A percentile compares a stretch with the other conserved stretches of the same genome.
phyloP scores from a whole-genome alignment of 2,888 invertebrate genomes.

The Epicampocera succincta region DNA sequence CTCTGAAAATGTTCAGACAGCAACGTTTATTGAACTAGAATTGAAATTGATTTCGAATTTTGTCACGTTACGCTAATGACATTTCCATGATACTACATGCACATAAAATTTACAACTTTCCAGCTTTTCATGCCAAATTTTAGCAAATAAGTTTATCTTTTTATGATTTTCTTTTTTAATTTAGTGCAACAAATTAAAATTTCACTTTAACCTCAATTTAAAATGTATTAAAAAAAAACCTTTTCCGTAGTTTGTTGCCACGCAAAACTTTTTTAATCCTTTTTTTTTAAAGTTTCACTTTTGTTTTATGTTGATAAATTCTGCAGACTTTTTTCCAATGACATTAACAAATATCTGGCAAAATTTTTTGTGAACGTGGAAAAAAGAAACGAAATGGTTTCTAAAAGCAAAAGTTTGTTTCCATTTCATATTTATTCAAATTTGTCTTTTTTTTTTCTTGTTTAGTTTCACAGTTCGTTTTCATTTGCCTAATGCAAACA shows the following conservation, averaged over 20 bases:
- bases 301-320: slow-evolving; percentile 22
- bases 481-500: slow-evolving; percentile 46
- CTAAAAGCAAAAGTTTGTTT: slow-evolving; percentile 39
- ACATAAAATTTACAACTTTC: no score
- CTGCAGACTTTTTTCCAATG: not conserved
- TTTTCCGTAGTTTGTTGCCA: slow-evolving; percentile 12
- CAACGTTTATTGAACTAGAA: no score
- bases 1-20: no score
- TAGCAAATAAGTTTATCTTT: no score
- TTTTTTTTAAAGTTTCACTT: slow-evolving; percentile 22
- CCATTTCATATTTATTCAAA: slow-evolving; percentile 14
- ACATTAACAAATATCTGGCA: slow-evolving; percentile 35
- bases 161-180: no score
- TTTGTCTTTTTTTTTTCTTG: not conserved
- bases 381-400: not conserved
- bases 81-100: no score
- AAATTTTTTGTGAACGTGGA: not conserved
- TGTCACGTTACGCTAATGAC: no score
- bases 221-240: not conserved
- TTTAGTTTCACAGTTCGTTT: slow-evolving; percentile 1
- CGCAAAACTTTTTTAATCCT: not conserved
- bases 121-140: no score
- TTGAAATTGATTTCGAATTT: no score
- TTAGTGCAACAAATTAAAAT: not conserved
- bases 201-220: not conserved